Conservation (phyloP, 2,888 invertebrate species). For the Monopis laevigella region DNA sequence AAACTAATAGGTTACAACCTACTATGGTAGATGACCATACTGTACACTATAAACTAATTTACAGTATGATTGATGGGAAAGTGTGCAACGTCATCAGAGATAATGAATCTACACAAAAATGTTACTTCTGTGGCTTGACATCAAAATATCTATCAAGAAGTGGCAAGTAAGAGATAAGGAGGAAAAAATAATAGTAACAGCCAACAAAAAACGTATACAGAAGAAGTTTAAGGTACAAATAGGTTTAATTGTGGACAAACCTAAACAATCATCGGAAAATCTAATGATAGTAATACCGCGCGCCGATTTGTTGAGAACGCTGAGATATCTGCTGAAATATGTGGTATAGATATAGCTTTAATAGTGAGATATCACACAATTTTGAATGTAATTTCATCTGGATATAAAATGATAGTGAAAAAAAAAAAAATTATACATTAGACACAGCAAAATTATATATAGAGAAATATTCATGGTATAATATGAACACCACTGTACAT, state of each 20-base stretch:
- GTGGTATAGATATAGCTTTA: conserved; percentile 22
- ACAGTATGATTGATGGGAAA: background rate
- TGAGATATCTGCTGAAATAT: conserved; percentile 19
- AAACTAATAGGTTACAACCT: conserved; percentile 1
- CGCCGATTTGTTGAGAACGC: conserved; percentile 23
- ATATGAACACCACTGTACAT: conserved; percentile 22
- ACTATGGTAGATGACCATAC: background rate
- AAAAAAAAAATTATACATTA: background rate
- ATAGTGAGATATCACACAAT: conserved; percentile 14
- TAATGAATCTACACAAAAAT: background rate
- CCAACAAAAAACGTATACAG: conserved; percentile 14
- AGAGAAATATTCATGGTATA: conserved; percentile 23
- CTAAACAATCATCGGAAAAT: conserved; percentile 21
- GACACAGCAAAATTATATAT: conserved; percentile 7
- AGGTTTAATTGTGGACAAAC: conserved; percentile 21
- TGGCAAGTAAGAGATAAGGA: background rate
- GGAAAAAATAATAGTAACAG: background rate
- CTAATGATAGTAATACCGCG: conserved; percentile 24
- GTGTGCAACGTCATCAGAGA: background rate
- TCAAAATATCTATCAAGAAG: background rate
- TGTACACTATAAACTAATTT: background rate
- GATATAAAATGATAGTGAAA: conserved; percentile 1
- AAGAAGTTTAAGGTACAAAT: conserved; percentile 16
- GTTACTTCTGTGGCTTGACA: background rate
- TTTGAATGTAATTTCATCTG: conserved; percentile 6